Evolutionary conservation across 2,113 vertebrate genomes (phyloP).

Genomic region (Bostrychus sinensis): DNA sequence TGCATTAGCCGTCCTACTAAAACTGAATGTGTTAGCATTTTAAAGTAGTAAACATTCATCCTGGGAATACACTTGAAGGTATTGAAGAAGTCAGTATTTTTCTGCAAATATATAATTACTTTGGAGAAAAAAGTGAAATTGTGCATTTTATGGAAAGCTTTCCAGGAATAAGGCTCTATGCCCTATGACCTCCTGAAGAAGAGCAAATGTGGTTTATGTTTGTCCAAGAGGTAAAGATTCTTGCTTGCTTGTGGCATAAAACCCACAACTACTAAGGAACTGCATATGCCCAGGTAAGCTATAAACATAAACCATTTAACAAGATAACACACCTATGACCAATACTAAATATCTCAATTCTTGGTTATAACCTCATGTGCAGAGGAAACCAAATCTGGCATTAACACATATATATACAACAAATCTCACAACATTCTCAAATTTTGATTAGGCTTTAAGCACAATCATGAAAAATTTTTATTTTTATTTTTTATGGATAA

Average conservation of each 20-base stretch:
- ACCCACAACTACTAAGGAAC: neutral
- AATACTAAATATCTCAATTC: too few species aligned
- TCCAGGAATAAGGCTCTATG: conserved; percentile 7
- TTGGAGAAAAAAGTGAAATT: conserved; percentile 20
- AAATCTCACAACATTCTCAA: neutral
- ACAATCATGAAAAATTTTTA: neutral
- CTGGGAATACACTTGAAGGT: conserved; percentile 18
- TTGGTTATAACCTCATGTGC: conserved; percentile 1
- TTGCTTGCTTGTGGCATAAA: conserved; percentile 16
- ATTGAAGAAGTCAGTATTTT: conserved; percentile 26
- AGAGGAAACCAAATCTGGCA: conserved; percentile 6
- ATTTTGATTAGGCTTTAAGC: neutral
- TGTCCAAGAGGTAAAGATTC: too few species aligned
- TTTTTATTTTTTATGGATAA: neutral
- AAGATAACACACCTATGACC: too few species aligned
- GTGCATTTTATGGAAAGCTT: conserved; percentile 4
- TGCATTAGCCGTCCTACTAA: conserved; percentile 47
- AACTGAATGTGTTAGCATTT: conserved; percentile 48
- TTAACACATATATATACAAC: neutral
- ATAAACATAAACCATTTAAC: too few species aligned
- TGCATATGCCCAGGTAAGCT: neutral
- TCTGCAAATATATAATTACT: conserved; percentile 41
- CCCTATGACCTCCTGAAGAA: conserved; percentile 25
- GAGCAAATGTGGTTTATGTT: too few species aligned
- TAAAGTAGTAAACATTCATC: conserved; percentile 48